A percentile compares a stretch with the other conserved stretches of the same genome.
Evolutionary conservation across 2,888 invertebrate genomes (phyloP).

Genomic region (Orgyia antiqua): DNA sequence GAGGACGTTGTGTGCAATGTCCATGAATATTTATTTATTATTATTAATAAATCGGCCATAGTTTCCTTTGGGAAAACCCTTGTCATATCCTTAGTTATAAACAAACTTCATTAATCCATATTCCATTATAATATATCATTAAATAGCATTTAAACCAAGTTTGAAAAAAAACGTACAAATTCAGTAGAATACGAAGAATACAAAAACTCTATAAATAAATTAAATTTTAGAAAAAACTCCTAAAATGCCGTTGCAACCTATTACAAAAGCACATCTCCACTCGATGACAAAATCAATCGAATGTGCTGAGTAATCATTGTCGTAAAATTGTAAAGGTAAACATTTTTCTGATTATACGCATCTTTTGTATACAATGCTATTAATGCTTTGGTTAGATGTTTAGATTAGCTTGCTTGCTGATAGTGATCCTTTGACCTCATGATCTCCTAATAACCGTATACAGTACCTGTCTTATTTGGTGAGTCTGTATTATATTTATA

Average conservation of each 20-base stretch:
- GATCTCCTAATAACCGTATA: constrained; percentile 64
- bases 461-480: constrained; percentile 44
- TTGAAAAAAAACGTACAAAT: too few relatives aligned
- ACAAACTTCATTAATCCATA: too few relatives aligned
- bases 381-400: constrained; percentile 29
- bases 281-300: constrained; percentile 8
- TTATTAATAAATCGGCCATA: too few relatives aligned
- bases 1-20: too few relatives aligned
- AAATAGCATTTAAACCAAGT: too few relatives aligned
- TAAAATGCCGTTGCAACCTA: constrained; percentile 1
- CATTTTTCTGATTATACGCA: constrained; percentile 9
- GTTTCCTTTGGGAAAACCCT: too few relatives aligned
- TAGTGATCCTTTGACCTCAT: constrained; percentile 64
- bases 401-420: constrained; percentile 49
- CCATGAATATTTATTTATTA: too few relatives aligned
- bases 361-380: constrained; percentile 25
- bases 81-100: too few relatives aligned
- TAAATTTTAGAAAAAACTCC: too few relatives aligned
- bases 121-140: too few relatives aligned
- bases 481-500: constrained; percentile 43
- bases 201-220: too few relatives aligned
- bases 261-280: constrained; percentile 3
- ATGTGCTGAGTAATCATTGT: constrained; percentile 26
- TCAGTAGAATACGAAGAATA: too few relatives aligned
- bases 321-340: constrained; percentile 12